These are phyloP conservation scores for Riptortus pedestris DNA, from an alignment of 1,140 invertebrate species.

Conservation along the genomic window DNA sequence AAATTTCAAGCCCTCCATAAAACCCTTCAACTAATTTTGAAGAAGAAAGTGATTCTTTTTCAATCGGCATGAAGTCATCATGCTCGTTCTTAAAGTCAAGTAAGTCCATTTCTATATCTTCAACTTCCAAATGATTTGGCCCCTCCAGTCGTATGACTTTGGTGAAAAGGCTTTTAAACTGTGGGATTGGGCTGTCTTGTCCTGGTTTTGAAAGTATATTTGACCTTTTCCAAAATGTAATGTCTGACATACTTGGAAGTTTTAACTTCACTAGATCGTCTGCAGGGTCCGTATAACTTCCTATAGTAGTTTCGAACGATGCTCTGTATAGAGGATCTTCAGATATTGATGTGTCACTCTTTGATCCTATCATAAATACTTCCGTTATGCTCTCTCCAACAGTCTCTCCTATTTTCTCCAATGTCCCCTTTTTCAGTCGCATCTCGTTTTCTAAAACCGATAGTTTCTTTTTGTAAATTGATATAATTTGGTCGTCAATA, in stretches of 20 bases:
- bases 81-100: too few relatives aligned
- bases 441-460: not conserved
- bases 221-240: not conserved
- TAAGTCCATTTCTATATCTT: too few relatives aligned
- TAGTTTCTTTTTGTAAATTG: not conserved
- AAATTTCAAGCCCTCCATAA: not conserved
- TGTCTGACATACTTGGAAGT: not conserved
- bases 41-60: not conserved
- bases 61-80: not conserved
- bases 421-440: not conserved
- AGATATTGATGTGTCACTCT: too few relatives aligned
- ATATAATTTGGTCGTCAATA: not conserved
- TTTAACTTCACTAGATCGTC: not conserved
- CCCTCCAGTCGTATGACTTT: not conserved
- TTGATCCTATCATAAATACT: too few relatives aligned
- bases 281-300: not conserved
- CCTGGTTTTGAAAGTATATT: not conserved
- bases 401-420: too few relatives aligned
- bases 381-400: too few relatives aligned
- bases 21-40: not conserved
- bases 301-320: too few relatives aligned
- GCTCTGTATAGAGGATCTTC: too few relatives aligned
- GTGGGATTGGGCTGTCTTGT: not conserved
- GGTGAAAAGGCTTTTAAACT: not conserved
- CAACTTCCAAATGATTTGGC: not conserved